Base-by-base conservation (phyloP, 2,113 vertebrate species). In the Zosterops lateralis region DNA sequence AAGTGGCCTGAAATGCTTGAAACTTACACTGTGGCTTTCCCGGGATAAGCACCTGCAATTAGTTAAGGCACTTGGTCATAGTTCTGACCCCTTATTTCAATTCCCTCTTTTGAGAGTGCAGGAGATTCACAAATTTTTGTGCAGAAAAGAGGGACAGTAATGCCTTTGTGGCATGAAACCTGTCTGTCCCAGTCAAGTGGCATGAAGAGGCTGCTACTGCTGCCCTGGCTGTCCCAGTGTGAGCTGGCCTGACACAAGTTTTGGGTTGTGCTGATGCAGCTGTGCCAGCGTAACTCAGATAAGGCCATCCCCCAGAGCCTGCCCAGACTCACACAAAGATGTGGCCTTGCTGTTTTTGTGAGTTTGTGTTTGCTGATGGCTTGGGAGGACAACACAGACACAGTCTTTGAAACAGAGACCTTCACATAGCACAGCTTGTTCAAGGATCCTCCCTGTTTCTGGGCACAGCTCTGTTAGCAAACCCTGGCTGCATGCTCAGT, bases 141-240 rank as follows among this genome's bases (percentile, higher is more conserved):
- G 10, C 32, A 48, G 58, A 70, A 76, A 40, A 21, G 34, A 57
- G 13, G 34, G 20, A 25, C 6, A 50, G 12, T 9, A 44, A 32
- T 28, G 14, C 0, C 0, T 50, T 86, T 71, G 19, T 57, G 36
- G 18, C 24, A 45, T 14, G 62, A 87, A 77, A 17, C 5, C 8
- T 62, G 6, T 54, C 48, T 68, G 53, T 64, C 44, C 31, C 17
- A 25, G 62, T 14, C 24, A 62, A 67, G 57, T 0, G 0, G 25
- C 47, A 17, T 1, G 4, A 77, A 36, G 34, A 48, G 17, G 45
- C 50, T 65, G 56, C 34, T n/a, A 4, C 51, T 68, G 45, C 71
- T 56, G n/a, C 36, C 12, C 38, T 3, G 14, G 7, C 4, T 3
- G 4, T 45, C 34, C 29, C n/a, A 9, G 16, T 2, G 24, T 1